Percentiles rank a stretch among this genome's conserved stretches.
Evolutionary conservation across 2,797 vertebrate species (phyloP).

Genomic region (Gymnodraco acuticeps): DNA sequence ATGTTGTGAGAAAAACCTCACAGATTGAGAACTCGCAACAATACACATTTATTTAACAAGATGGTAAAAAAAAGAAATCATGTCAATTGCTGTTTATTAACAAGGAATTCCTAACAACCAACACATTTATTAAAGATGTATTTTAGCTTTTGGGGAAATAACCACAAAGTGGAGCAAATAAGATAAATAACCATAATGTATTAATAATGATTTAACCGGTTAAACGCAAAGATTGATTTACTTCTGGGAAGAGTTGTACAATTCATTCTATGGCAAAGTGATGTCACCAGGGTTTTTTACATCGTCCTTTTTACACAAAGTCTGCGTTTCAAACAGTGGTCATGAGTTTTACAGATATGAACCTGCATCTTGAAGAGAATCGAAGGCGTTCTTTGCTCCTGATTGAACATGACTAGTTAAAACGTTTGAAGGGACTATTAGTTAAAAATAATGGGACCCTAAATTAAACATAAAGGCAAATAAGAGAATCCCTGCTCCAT

Average conservation of each 20-base stretch:
- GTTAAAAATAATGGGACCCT: neutral
- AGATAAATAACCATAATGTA: neutral
- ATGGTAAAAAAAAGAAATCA: neutral
- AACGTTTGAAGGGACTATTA: neutral
- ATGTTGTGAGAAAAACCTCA: neutral
- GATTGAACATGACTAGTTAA: neutral
- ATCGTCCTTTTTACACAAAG: neutral
- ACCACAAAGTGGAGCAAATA: neutral
- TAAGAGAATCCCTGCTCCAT: constrained; percentile 6
- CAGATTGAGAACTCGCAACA: neutral
- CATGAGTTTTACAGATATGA: neutral
- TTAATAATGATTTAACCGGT: neutral
- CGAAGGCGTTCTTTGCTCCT: neutral
- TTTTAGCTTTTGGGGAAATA: neutral
- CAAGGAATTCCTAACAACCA: neutral
- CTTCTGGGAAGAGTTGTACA: neutral
- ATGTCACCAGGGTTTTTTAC: neutral
- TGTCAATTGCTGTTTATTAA: neutral
- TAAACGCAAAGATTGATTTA: neutral
- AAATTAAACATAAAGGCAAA: constrained; percentile 3
- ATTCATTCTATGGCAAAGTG: neutral
- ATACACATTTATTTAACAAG: neutral
- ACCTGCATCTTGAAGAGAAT: neutral
- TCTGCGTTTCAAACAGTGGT: neutral
- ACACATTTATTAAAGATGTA: neutral